A percentile compares a stretch with the other conserved stretches of the same genome.
These are phyloP conservation scores for Hassar affinis DNA, from an alignment of 2,113 vertebrate species.

Conservation along the genomic window DNA sequence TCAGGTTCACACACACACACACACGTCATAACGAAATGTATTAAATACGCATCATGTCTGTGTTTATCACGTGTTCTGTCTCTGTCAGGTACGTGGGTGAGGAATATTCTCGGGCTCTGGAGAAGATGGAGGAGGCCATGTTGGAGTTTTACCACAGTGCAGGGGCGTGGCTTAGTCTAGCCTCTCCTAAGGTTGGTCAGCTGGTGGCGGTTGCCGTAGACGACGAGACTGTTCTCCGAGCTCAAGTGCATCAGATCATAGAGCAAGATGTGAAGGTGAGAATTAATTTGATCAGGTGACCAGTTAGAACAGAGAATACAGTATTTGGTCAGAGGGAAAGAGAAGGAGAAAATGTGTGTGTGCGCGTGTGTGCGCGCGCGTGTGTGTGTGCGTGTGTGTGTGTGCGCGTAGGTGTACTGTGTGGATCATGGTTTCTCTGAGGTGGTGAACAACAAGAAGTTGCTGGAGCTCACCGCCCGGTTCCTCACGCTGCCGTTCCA, in stretches of 20 bases:
- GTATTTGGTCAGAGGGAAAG: neutral
- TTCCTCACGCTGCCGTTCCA: constrained; percentile 86
- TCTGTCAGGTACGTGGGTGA: constrained; percentile 83
- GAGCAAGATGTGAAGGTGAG: constrained; percentile 81
- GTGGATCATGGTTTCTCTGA: constrained; percentile 89
- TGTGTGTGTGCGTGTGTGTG: constrained; percentile 75
- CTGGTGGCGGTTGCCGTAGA: constrained; percentile 80
- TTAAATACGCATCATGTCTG: no score
- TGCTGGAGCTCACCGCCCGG: constrained; percentile 75
- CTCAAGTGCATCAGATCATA: constrained; percentile 74
- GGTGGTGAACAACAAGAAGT: constrained; percentile 70
- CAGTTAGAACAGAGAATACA: no score
- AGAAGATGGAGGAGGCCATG: constrained; percentile 88
- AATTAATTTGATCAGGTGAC: neutral
- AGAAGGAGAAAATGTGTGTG: constrained; percentile 77
- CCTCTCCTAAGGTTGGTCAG: constrained; percentile 70
- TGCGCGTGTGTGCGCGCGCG: constrained; percentile 55
- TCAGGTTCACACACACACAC: constrained; percentile 71
- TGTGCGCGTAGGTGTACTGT: constrained; percentile 78
- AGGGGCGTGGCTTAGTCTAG: constrained; percentile 43
- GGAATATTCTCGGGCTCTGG: constrained; percentile 84
- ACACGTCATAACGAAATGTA: neutral
- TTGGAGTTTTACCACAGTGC: constrained; percentile 75
- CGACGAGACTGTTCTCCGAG: constrained; percentile 82
- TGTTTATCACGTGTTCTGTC: neutral